phyloP scores from a whole-genome alignment of 2,888 invertebrate species.

The Dasypolia templi region DNA sequence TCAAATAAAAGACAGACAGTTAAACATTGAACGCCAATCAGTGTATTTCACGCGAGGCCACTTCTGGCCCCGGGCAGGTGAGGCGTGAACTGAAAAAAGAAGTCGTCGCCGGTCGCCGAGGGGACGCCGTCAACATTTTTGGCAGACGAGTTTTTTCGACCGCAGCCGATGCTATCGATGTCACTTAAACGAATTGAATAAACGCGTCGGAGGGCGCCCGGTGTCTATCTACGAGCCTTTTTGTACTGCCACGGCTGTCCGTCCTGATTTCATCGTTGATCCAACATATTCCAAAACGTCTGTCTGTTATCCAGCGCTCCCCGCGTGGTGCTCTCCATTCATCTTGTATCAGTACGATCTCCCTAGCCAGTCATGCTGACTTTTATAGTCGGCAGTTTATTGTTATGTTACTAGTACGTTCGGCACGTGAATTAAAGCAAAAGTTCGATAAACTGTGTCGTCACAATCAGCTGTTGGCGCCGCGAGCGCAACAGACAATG shows the following conservation, averaged over 20 bases:
- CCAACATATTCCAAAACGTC: conserved; percentile 68
- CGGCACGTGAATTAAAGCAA: conserved; percentile 79
- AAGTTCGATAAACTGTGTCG: conserved; percentile 86
- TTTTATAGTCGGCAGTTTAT: conserved; percentile 63
- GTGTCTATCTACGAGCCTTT: conserved; percentile 72
- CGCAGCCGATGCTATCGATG: conserved; percentile 88
- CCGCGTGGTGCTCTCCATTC: conserved; percentile 58
- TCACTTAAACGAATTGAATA: conserved; percentile 90
- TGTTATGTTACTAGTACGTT: conserved; percentile 65
- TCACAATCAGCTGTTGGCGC: conserved; percentile 89
- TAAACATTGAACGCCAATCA: conserved; percentile 85
- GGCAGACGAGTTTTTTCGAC: conserved; percentile 87
- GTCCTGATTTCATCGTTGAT: conserved; percentile 65
- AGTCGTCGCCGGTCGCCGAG: conserved; percentile 74
- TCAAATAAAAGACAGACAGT: conserved; percentile 76
- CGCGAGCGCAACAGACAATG: conserved; percentile 90
- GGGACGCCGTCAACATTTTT: conserved; percentile 83
- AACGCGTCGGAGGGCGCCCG: conserved; percentile 83
- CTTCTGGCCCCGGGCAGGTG: conserved; percentile 83
- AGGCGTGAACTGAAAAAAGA: conserved; percentile 86
- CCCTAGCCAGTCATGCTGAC: conserved; percentile 49
- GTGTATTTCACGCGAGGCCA: conserved; percentile 81
- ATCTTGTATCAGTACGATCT: conserved; percentile 55
- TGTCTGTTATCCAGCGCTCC: conserved; percentile 62
- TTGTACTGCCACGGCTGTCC: conserved; percentile 69